Conservation (phyloP, 2,797 vertebrate genomes). For the Apogon hyalosoma region DNA sequence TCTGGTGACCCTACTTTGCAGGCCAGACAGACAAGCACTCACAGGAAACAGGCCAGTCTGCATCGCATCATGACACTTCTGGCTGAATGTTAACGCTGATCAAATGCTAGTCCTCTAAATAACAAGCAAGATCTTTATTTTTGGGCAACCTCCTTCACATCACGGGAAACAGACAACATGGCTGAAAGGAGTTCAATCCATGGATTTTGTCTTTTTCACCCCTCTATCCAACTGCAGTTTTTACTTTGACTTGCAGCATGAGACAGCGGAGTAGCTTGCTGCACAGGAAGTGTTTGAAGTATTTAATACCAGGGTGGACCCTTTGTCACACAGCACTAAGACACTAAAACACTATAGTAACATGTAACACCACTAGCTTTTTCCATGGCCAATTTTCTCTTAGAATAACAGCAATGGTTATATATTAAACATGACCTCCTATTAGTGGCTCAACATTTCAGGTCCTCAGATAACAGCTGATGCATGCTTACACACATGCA, state of each 20-base stretch:
- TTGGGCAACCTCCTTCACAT: neutral
- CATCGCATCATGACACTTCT: constrained; percentile 22
- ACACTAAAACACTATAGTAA: neutral
- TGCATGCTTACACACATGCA: constrained; percentile 41
- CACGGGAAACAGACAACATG: neutral
- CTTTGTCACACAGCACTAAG: constrained; percentile 12
- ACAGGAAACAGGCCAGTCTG: constrained; percentile 61
- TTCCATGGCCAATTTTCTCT: neutral
- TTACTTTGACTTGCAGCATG: constrained; percentile 54
- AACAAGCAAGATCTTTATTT: neutral
- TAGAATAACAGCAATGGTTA: neutral
- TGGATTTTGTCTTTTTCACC: constrained; percentile 27
- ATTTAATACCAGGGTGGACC: constrained; percentile 51
- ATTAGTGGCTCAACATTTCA: constrained; percentile 49
- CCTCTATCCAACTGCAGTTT: constrained; percentile 24
- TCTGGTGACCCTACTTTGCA: constrained; percentile 38
- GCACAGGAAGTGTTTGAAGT: constrained; percentile 58
- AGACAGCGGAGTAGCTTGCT: constrained; percentile 47
- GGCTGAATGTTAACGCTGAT: constrained; percentile 1
- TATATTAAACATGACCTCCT: neutral
- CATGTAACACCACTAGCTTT: neutral
- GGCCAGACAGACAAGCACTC: constrained; percentile 38
- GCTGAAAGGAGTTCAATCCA: constrained; percentile 14
- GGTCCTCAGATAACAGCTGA: constrained; percentile 56
- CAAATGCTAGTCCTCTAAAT: constrained; percentile 25